Evolutionary conservation across 1,140 invertebrate species (phyloP).

Genomic region (Orius insidiosus): DNA sequence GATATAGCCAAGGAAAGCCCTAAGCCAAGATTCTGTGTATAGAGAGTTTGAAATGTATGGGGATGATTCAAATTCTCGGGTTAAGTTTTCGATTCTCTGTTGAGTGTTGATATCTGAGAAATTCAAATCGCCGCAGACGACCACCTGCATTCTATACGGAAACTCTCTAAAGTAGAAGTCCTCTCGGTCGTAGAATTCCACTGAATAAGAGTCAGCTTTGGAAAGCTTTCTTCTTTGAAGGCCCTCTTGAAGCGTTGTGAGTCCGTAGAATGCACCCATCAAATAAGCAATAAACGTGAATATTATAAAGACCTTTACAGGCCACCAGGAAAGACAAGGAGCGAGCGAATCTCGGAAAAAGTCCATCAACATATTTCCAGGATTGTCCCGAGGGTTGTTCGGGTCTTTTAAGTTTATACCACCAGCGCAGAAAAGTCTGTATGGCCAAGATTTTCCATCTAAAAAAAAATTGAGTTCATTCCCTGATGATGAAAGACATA

Average conservation of each 20-base stretch:
- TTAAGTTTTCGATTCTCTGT: constrained; percentile 58
- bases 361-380: constrained; percentile 70
- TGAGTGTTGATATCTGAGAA: constrained; percentile 68
- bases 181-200: constrained; percentile 75
- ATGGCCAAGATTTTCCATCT: constrained; percentile 48
- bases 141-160: constrained; percentile 76
- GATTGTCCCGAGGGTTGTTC: constrained; percentile 70
- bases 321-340: constrained; percentile 52
- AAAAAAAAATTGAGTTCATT: too few species aligned
- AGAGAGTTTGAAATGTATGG: constrained; percentile 57
- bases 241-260: constrained; percentile 75
- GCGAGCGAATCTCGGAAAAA: constrained; percentile 76
- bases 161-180: constrained; percentile 80
- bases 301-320: constrained; percentile 60
- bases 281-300: constrained; percentile 66
- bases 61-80: constrained; percentile 60
- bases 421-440: constrained; percentile 62
- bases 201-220: constrained; percentile 74
- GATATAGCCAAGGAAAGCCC: constrained; percentile 64
- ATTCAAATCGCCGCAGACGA: constrained; percentile 66
- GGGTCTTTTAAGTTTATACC: constrained; percentile 68
- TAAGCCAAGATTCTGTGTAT: constrained; percentile 82
- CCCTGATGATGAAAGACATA: too few species aligned
- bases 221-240: constrained; percentile 71
- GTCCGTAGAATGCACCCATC: constrained; percentile 69